Percentiles rank a stretch among this genome's conserved stretches.
phyloP scores from a whole-genome alignment of 1,140 invertebrate species.

The Pseudomyrmex cubaensis region DNA sequence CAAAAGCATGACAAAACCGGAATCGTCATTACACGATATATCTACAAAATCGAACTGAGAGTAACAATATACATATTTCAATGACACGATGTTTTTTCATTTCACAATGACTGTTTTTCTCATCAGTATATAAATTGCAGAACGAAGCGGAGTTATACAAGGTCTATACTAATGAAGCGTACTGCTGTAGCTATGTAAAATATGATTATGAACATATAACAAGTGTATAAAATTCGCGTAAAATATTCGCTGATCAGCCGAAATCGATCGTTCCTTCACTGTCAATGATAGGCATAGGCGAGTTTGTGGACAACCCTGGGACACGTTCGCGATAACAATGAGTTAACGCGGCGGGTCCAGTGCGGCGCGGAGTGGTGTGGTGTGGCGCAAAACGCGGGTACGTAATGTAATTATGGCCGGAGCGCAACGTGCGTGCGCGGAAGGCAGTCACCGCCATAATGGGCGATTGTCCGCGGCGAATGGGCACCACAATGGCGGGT shows the following conservation, averaged over 20 bases:
- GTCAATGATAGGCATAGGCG: slow-evolving; percentile 56
- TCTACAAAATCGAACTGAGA: too few species aligned
- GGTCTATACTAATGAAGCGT: too few species aligned
- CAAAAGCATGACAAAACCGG: too few species aligned
- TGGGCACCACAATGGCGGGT: slow-evolving; percentile 80
- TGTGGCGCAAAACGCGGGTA: slow-evolving; percentile 67
- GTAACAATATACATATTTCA: too few species aligned
- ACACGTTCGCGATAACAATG: slow-evolving; percentile 67
- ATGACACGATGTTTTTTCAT: too few species aligned
- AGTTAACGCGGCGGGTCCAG: slow-evolving; percentile 56
- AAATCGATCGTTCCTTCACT: slow-evolving; percentile 57
- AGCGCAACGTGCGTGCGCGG: slow-evolving; percentile 76
- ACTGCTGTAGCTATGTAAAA: background rate
- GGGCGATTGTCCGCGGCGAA: slow-evolving; percentile 80
- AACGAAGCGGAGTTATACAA: too few species aligned
- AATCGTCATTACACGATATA: too few species aligned
- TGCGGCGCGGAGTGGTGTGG: slow-evolving; percentile 6
- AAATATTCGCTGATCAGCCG: background rate
- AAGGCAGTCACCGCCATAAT: slow-evolving; percentile 81
- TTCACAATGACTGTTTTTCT: too few species aligned
- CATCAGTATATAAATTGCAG: too few species aligned
- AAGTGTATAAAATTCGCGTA: background rate
- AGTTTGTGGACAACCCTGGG: slow-evolving; percentile 65
- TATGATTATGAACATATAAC: background rate
- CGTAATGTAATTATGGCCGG: slow-evolving; percentile 80